These are phyloP conservation scores for Cheilosia vernalis DNA, from an alignment of 2,888 invertebrate genomes.

Conservation along the genomic window DNA sequence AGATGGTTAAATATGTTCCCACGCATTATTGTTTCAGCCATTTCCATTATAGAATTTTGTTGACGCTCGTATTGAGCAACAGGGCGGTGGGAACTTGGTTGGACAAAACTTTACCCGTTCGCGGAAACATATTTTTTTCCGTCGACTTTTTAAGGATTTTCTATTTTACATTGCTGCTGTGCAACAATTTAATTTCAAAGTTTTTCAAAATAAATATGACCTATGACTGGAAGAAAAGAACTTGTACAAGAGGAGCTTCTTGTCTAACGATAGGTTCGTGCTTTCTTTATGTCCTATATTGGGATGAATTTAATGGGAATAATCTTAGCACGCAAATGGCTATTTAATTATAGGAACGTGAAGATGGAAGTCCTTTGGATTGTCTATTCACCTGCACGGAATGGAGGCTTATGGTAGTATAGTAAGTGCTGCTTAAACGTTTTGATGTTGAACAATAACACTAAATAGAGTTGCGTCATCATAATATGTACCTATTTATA, in stretches of 20 bases:
- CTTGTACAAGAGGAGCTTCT: no score
- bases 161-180: neutral
- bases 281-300: no score
- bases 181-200: conserved; percentile 19
- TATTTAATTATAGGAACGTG: no score
- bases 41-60: neutral
- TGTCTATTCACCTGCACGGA: conserved; percentile 1
- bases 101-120: neutral
- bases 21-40: neutral
- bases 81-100: neutral
- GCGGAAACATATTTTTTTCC: neutral
- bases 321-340: no score
- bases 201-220: neutral
- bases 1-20: conserved; percentile 2
- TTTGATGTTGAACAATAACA: conserved; percentile 17
- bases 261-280: no score
- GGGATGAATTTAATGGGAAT: no score
- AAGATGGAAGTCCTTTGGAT: no score
- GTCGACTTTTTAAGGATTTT: neutral
- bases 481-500: conserved; percentile 8
- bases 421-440: no score
- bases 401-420: neutral
- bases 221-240: no score
- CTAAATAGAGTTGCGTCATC: conserved; percentile 30
- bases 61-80: neutral